phyloP scores from a whole-genome alignment of 2,113 vertebrate species.

The Boulengeromyrus knoepffleri region DNA sequence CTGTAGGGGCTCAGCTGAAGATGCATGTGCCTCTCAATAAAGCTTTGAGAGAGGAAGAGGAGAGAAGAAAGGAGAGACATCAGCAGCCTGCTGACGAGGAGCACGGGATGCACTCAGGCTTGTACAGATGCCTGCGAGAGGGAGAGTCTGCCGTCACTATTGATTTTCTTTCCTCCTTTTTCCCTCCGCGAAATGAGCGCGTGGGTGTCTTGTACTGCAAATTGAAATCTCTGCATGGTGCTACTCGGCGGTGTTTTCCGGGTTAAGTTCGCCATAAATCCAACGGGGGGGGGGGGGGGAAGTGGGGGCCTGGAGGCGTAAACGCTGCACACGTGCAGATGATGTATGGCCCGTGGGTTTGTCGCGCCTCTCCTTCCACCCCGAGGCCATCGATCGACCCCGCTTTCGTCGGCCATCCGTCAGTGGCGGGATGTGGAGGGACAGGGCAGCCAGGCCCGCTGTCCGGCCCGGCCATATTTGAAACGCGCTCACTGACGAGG shows the following conservation, averaged over 20 bases:
- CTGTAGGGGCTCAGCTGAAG: background rate
- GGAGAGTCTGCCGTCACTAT: slow-evolving; percentile 11
- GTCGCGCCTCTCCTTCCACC: background rate
- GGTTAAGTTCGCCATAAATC: slow-evolving; percentile 15
- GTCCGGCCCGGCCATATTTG: background rate
- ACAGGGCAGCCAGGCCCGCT: slow-evolving; percentile 19
- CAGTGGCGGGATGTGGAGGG: background rate
- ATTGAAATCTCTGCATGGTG: slow-evolving; percentile 33
- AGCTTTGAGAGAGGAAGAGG: background rate
- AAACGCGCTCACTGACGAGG: background rate
- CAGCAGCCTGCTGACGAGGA: background rate
- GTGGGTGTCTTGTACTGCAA: slow-evolving; percentile 32
- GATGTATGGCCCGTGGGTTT: background rate
- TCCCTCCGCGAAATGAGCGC: slow-evolving; percentile 1
- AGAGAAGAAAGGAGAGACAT: background rate
- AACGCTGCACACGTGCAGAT: background rate
- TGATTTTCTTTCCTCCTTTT: slow-evolving; percentile 21
- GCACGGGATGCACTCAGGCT: slow-evolving; percentile 17
- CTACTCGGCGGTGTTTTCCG: slow-evolving; percentile 20
- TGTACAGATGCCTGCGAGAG: slow-evolving; percentile 11
- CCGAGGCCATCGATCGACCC: background rate
- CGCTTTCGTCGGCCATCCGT: background rate
- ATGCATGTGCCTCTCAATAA: slow-evolving; percentile 6
- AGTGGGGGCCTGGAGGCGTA: background rate
- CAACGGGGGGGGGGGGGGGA: background rate